These are phyloP conservation scores for Hybognathus amarus DNA, from an alignment of 2,797 vertebrate species.

Conservation along the genomic window DNA sequence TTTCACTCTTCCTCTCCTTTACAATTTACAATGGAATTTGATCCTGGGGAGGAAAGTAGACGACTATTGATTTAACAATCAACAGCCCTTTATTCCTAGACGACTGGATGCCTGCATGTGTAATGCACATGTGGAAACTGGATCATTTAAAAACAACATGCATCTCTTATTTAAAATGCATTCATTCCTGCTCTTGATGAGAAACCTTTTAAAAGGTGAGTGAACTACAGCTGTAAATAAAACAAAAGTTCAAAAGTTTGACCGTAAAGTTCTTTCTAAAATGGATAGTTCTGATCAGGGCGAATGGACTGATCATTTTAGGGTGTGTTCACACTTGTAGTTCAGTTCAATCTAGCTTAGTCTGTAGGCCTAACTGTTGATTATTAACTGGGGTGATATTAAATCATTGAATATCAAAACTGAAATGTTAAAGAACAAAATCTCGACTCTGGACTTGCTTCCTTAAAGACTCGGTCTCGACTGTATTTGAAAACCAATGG, in stretches of 20 bases:
- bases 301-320: too few species aligned
- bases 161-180: constrained; percentile 28
- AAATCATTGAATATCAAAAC: too few species aligned
- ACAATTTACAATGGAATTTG: constrained; percentile 29
- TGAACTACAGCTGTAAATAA: constrained; percentile 1
- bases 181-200: constrained; percentile 24
- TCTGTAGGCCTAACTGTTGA: too few species aligned
- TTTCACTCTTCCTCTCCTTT: constrained; percentile 28
- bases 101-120: constrained; percentile 27
- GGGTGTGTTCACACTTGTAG: too few species aligned
- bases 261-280: not conserved
- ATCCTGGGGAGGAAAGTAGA: constrained; percentile 35
- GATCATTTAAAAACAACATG: constrained; percentile 39
- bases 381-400: too few species aligned
- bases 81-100: constrained; percentile 44
- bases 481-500: too few species aligned
- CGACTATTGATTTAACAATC: constrained; percentile 53
- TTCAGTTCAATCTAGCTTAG: too few species aligned
- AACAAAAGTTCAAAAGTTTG: not conserved
- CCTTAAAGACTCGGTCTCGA: too few species aligned
- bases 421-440: too few species aligned
- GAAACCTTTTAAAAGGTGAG: constrained; percentile 10
- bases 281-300: not conserved
- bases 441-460: too few species aligned
- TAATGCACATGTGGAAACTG: constrained; percentile 28